Conservation (phyloP, 2,113 vertebrate genomes). For the Gopherus flavomarginatus region DNA sequence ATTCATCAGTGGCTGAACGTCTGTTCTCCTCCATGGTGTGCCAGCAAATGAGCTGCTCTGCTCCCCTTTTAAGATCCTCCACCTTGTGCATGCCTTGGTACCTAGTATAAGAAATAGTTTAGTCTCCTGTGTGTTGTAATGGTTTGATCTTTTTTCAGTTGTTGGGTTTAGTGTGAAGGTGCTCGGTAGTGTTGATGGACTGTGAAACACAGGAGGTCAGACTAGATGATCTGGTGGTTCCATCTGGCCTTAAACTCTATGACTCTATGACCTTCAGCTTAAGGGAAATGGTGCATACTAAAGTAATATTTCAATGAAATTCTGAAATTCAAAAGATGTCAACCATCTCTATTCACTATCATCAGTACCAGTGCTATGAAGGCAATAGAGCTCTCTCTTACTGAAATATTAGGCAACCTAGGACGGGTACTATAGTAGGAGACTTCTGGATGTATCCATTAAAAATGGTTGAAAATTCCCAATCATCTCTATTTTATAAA, state of each 20-base stretch:
- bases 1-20: neutral
- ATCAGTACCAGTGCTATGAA: neutral
- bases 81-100: neutral
- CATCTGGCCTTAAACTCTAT: neutral
- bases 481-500: neutral
- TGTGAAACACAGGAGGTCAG: neutral
- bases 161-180: neutral
- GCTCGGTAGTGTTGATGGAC: neutral
- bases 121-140: neutral
- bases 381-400: neutral
- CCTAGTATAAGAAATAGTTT: neutral
- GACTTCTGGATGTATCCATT: neutral
- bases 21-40: neutral
- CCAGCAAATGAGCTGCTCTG: neutral
- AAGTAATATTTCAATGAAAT: neutral
- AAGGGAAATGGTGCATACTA: neutral
- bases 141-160: neutral
- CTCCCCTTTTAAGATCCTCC: neutral
- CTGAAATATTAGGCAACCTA: neutral
- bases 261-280: neutral
- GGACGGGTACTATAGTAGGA: neutral
- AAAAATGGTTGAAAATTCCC: neutral
- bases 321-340: neutral
- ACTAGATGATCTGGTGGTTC: neutral
- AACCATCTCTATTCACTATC: neutral